Evolutionary conservation across 1,140 invertebrate genomes (phyloP).

Genomic region (Hyphantria cunea): DNA sequence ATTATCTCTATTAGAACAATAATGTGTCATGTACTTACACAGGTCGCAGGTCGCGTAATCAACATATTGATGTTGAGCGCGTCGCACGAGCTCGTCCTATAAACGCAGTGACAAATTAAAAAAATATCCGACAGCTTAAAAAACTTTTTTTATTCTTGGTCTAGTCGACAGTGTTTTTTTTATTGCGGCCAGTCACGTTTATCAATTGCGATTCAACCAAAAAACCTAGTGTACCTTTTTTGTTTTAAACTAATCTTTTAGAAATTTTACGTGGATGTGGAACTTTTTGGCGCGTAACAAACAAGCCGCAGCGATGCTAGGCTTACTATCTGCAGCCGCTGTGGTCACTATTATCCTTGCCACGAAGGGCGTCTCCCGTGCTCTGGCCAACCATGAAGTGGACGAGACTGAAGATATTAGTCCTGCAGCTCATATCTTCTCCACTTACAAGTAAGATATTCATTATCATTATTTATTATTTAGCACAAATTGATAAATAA

Average conservation of each 20-base stretch:
- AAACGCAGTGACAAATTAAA: background rate
- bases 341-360: conserved; percentile 62
- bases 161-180: background rate
- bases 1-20: conserved; percentile 69
- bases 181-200: background rate
- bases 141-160: background rate
- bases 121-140: background rate
- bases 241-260: conserved; percentile 4
- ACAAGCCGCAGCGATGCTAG: conserved; percentile 67
- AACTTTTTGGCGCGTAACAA: conserved; percentile 68
- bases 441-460: conserved; percentile 64
- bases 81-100: conserved; percentile 39
- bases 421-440: conserved; percentile 63
- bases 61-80: conserved; percentile 41
- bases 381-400: conserved; percentile 32
- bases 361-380: conserved; percentile 50
- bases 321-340: conserved; percentile 53
- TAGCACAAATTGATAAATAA: too few relatives aligned
- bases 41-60: conserved; percentile 63
- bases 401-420: conserved; percentile 65
- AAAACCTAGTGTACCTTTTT: too few relatives aligned
- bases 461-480: too few relatives aligned
- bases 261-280: conserved; percentile 62
- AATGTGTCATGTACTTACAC: conserved; percentile 54
- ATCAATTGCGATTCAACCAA: too few relatives aligned